Percentiles rank a stretch among this genome's conserved stretches.
These are phyloP conservation scores for Chloropsis cyanopogon DNA, from an alignment of 2,113 vertebrate species.

Conservation along the genomic window DNA sequence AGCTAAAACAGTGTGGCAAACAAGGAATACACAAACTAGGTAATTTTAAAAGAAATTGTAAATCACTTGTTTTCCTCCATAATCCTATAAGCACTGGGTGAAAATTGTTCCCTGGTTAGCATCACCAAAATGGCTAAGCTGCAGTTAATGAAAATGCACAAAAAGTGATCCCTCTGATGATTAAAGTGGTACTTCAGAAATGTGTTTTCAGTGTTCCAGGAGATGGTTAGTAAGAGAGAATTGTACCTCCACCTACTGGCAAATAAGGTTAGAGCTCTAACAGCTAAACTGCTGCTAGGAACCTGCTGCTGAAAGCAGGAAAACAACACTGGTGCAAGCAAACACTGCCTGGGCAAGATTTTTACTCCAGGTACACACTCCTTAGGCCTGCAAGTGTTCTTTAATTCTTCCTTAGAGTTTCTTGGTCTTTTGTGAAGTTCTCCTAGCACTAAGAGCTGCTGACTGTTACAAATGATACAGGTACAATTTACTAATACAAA, in stretches of 20 bases:
- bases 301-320: background rate
- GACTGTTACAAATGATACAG: background rate
- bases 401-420: background rate
- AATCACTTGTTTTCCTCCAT: background rate
- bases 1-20: background rate
- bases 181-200: background rate
- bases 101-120: background rate
- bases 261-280: background rate
- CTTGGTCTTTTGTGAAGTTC: background rate
- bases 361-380: background rate
- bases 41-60: background rate
- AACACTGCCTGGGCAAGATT: background rate
- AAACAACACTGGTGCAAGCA: background rate
- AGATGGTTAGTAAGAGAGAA: background rate
- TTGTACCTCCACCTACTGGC: constrained; percentile 33
- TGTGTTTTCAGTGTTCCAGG: background rate
- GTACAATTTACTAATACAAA: background rate
- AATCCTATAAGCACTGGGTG: background rate
- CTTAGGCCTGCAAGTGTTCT: background rate
- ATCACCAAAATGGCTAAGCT: background rate
- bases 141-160: background rate
- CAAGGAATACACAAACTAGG: background rate
- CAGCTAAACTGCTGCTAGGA: background rate
- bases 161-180: background rate
- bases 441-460: background rate